A percentile compares a stretch with the other conserved stretches of the same genome.
Evolutionary conservation across 2,888 invertebrate species (phyloP).

Genomic region (Lacanobia wlatinum): DNA sequence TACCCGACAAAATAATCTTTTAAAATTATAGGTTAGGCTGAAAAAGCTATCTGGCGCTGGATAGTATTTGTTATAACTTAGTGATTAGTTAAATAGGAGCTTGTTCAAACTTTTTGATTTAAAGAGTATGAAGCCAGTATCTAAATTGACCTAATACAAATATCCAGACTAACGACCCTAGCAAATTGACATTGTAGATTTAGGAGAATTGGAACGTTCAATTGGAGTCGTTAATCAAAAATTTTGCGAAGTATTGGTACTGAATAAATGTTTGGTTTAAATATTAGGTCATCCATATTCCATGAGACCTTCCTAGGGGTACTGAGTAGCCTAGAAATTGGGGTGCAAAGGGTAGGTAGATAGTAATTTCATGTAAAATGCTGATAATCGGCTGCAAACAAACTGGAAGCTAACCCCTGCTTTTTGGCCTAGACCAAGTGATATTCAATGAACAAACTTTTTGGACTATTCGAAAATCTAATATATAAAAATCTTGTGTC

Average conservation of each 20-base stretch:
- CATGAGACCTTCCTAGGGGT: neutral
- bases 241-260: conserved; percentile 8
- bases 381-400: neutral
- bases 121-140: neutral
- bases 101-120: conserved; percentile 5
- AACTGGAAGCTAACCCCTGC: neutral
- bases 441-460: too few species aligned
- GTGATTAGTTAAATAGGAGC: neutral
- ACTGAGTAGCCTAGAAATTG: neutral
- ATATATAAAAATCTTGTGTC: too few species aligned
- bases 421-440: neutral
- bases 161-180: conserved; percentile 29
- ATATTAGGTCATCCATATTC: conserved; percentile 7
- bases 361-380: neutral
- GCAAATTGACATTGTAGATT: conserved; percentile 36
- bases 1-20: too few species aligned
- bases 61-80: too few species aligned
- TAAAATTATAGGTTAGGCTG: too few species aligned
- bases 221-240: conserved; percentile 27
- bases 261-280: conserved; percentile 25
- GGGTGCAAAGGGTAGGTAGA: neutral
- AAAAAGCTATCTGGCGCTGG: too few species aligned
- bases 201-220: conserved; percentile 27
- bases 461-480: too few species aligned
- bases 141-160: conserved; percentile 39